phyloP scores from a whole-genome alignment of 1,140 invertebrate genomes.

The Panagrolaimus sp. region DNA sequence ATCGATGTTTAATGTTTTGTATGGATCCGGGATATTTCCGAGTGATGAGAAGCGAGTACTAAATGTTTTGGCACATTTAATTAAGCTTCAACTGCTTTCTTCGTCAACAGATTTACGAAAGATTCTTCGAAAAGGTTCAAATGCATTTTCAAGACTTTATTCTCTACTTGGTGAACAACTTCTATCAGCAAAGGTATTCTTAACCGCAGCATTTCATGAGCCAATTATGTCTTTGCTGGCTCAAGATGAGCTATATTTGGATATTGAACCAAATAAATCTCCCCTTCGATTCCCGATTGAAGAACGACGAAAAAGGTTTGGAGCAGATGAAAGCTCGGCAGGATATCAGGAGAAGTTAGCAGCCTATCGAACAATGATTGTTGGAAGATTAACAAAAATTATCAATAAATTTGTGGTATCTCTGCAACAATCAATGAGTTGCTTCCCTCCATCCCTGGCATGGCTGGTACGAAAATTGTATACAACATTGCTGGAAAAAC shows the following conservation, averaged over 20 bases:
- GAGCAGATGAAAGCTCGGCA: constrained; percentile 65
- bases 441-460: constrained; percentile 74
- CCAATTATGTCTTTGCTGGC: constrained; percentile 86
- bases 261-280: constrained; percentile 83
- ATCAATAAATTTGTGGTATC: constrained; percentile 73
- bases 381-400: constrained; percentile 75
- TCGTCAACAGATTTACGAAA: constrained; percentile 76
- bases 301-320: constrained; percentile 74
- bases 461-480: constrained; percentile 67
- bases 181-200: constrained; percentile 77
- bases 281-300: constrained; percentile 69
- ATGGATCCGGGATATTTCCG: constrained; percentile 73
- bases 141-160: constrained; percentile 82
- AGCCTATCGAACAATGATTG: constrained; percentile 59
- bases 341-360: constrained; percentile 40
- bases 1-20: constrained; percentile 75
- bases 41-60: constrained; percentile 77
- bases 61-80: constrained; percentile 73
- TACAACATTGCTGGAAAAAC: constrained; percentile 60
- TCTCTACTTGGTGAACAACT: constrained; percentile 82
- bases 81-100: constrained; percentile 73
- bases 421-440: constrained; percentile 77
- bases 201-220: constrained; percentile 80
- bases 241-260: constrained; percentile 84
- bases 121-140: constrained; percentile 75